Base-by-base conservation (phyloP, 2,797 vertebrate genomes). In the Etheostoma nigrum region DNA sequence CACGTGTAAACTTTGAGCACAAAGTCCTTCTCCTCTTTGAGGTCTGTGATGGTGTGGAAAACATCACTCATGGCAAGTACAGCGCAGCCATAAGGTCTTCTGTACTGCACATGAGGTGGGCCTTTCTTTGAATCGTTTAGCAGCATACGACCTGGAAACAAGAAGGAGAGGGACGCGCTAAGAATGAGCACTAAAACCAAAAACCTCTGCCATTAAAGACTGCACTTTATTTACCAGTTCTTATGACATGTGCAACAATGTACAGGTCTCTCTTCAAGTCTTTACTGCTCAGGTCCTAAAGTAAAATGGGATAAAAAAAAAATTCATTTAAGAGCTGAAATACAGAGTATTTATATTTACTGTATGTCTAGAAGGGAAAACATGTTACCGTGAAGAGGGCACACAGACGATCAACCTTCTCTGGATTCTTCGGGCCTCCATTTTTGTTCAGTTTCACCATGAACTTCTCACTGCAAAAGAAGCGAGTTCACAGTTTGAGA, bases 1-100 rank as follows among this genome's bases (percentile, higher is more conserved):
- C 90, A 99, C 98, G 97, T 99, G 94, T 99, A 99, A 95, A 99
- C 97, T 93, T 99, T 99, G 70, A 99, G 97, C 82, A 99, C 98
- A 93, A 99, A 99, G 94, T 99, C 98, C 90, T 99, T 99, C 88
- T 99, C 98, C 81, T 99, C 98, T 89, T 98, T 98, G 83, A 99
- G 95, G 89, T 99, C 98, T 0, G 97, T 96, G 85, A 99, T 96
- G 33, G 97, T 98, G 85, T 98, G 98, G 54, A 99, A 96, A 77
- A 97, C 96, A 54, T 99, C 98, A 74, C 97, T 95, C 92, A 99
- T 95, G 86, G 98, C 97, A 4, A 99, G 92, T n/a, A 99, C 98
- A 0, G 98, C 98, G 1, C 98, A 99, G 81, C 98, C 98, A 12
- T 99, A 99, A 0, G 98, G 98, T 33, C 98, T 95, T 4, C 98